Evolutionary conservation across 1,140 invertebrate species (phyloP), one percentile per base, ranked within the genome.

Genomic region (Hirudo medicinalis): DNA sequence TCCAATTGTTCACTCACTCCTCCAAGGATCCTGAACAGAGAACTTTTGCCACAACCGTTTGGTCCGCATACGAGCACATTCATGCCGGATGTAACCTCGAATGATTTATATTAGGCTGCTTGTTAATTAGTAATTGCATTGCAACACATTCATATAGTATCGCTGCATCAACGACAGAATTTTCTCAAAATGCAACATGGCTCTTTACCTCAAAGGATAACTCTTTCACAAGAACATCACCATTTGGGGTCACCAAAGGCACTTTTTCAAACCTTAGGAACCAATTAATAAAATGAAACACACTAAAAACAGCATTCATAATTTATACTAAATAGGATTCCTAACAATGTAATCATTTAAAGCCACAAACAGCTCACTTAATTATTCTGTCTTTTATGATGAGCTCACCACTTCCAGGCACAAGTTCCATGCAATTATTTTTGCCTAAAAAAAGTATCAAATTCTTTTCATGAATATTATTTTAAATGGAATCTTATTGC

Each of bases 21-120:
- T 57, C 94, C 94, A 4, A 97, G 84, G 78, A 94, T 89, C 74
- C 94, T 86, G 84, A 97, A 97, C 72, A 96, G 84, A 6, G 91
- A 94, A 74, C 91, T 94, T 84, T 98, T 97, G 66, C 94, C 94
- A 83, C 94, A 96, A 0, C 95, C 95, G 80, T 99, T 99, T 20
- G 95, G 95, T 0, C 95, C 94, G 83, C 92, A 96, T 0, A 97
- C 91, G 8, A 98, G 81, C 0, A 98, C 94, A 84, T 98, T 97
- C 83, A 90, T 90, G 36, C 94, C 94, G 0, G 94, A 94, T 82
- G 87, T 88, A 11, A 95, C 83, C 82, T 83, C 71, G 22, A 1
- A 5, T 5, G 9, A 49, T 75, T 74, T 29, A 66, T 74, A 49
- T 55, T 25, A 25, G 1, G 4, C 36, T 55, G 20, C 66, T 68